Evolutionary conservation across 2,797 vertebrate genomes (phyloP), one percentile per base, ranked within the genome.

Genomic region (Leuciscus waleckii): DNA sequence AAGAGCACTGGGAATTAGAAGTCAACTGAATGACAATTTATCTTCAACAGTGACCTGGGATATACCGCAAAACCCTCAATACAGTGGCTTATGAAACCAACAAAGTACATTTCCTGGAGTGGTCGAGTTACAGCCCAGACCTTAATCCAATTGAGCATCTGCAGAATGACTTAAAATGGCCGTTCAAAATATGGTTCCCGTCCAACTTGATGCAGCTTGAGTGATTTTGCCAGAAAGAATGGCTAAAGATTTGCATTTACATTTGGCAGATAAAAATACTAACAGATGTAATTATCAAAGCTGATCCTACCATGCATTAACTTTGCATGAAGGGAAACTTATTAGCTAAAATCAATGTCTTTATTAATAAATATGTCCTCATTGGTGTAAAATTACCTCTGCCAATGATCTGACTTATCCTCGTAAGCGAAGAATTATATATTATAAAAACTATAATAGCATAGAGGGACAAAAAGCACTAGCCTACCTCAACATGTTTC

Each of bases 161-260:
- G 26, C n/a, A 79, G 39, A 63, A 13, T 65, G 9, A 79, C 76
- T 43, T 65, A 17, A 58, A 79, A 63, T 29, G 7, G 5, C 37
- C 1, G 26, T 78, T 56, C 51, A n/a, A 17, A 79, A 41, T 17
- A 41, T 13, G 37, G 51, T 76, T 76, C 13, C 51, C 21, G 13
- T 76, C 21, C 32, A 56, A 77, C 51, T 39, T 39, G 74, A 79
- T 79, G 56, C 17, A 79, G 26, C 17, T 49, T 80, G 41, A 65
- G 26, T 68, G 19, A 51, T 51, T 80, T 67, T 51, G 19, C 51
- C 51, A 39, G 32, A 58, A 76, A 56, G 6, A 23, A 37, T n/a
- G 54, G 19, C 35, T 23, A 41, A 61, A 58, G 56, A 79, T 79
- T 79, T 61, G 43, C 76, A 63, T 41, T 11, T 17, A 58, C 4